Evolutionary conservation across 2,797 vertebrate genomes (phyloP), one percentile per base, ranked within the genome.

Genomic region (Morus bassanus): DNA sequence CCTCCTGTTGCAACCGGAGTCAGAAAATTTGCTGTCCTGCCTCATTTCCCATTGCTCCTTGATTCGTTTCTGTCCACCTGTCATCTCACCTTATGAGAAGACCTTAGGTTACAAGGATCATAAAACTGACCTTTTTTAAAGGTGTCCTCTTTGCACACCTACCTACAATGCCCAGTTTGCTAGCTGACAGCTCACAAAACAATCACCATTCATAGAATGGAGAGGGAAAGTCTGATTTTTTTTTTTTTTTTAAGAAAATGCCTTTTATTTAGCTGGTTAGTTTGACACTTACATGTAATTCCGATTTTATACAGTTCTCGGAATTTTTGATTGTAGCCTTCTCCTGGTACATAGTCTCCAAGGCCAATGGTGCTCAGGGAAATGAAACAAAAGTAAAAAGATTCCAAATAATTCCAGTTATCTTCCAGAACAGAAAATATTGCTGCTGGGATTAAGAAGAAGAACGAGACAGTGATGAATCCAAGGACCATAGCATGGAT

Each of bases 341-440:
- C 99, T 77, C 99, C 99, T 0, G 99, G 99, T 28, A 99, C 99
- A 4, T 99, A 99, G 96, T 99, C 99, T 39, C 99, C 99, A 0
- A 99, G 98, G 73, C 99, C 99, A 28, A 99, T 99, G 97, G 99
- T 99, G 97, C 99, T 99, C 95, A 99, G 98, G 8, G 99, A 99
- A 93, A 99, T 99, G 96, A 99, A 99, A 95, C 99, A 99, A 93
- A 99, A 99, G 95, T 99, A 99, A 96, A 99, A 99, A 18, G 99
- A 99, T 84, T 99, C 99, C 92, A 99, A 98, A 95, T 99, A 99
- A 98, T 99, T 99, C 99, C 99, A 99, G 97, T 99, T 98, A 22
- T 99, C 98, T 97, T 99, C 99, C 96, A 99, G 97, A 9, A 97
- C 96, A 1, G 99, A 99, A 98, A 99, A 99, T 94, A 99, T 98